phyloP scores from a whole-genome alignment of 2,113 vertebrate genomes.

The Hassar affinis region DNA sequence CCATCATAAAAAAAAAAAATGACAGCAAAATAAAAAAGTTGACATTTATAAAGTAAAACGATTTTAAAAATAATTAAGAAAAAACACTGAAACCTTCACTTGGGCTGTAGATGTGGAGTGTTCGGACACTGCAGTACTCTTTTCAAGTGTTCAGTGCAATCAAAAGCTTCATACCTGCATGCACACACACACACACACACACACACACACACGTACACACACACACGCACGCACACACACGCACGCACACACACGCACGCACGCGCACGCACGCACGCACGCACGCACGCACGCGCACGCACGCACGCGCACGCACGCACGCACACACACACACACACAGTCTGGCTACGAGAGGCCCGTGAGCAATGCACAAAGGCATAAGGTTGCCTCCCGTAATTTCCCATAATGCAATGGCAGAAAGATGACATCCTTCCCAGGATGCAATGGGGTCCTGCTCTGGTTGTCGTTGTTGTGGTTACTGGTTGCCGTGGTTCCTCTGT shows the following conservation, averaged over 20 bases:
- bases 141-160: slow-evolving; percentile 43
- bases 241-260: background rate
- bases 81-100: background rate
- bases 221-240: slow-evolving; percentile 22
- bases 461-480: slow-evolving; percentile 28
- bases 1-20: background rate
- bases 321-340: slow-evolving; percentile 27
- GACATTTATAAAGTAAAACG: background rate
- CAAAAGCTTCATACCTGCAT: no score
- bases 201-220: background rate
- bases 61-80: background rate
- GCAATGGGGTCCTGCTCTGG: slow-evolving; percentile 29
- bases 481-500: slow-evolving; percentile 43
- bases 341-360: slow-evolving; percentile 39
- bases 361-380: background rate
- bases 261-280: slow-evolving; percentile 28
- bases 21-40: slow-evolving; percentile 33
- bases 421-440: slow-evolving; percentile 33
- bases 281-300: slow-evolving; percentile 4
- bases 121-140: slow-evolving; percentile 12
- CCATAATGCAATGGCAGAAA: slow-evolving; percentile 53
- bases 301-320: background rate
- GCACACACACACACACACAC: background rate
- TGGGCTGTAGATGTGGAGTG: background rate
- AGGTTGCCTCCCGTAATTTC: slow-evolving; percentile 32